Percentiles rank a stretch among this genome's conserved stretches.
phyloP scores from a whole-genome alignment of 2,113 vertebrate genomes.

The Strix aluco region DNA sequence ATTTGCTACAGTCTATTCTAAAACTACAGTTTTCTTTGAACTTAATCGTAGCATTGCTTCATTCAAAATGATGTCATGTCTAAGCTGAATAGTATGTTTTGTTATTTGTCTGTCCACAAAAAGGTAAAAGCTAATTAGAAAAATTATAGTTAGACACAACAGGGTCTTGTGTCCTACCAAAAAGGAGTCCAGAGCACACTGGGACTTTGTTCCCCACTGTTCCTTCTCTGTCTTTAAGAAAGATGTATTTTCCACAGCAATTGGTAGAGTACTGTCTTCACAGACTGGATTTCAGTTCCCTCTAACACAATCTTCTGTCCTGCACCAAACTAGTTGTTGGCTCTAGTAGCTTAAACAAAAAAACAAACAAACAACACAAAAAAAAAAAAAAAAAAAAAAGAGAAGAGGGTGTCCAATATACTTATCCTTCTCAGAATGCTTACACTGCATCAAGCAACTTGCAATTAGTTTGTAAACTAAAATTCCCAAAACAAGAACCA shows the following conservation, averaged over 20 bases:
- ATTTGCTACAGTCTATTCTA: not conserved
- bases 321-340: not conserved
- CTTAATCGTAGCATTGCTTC: not conserved
- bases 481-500: not conserved
- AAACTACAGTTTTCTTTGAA: not conserved
- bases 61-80: not conserved
- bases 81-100: not conserved
- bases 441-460: not conserved
- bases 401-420: not conserved
- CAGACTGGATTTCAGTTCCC: not conserved
- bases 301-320: not conserved
- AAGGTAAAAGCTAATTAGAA: not conserved
- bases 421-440: not conserved
- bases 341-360: not conserved
- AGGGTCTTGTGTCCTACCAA: not conserved
- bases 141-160: not conserved
- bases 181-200: rapidly evolving
- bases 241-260: not conserved
- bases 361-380: not conserved
- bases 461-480: not conserved
- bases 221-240: not conserved
- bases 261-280: not conserved
- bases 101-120: not conserved
- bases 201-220: not conserved
- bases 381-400: not conserved